Conservation (phyloP, 1,140 invertebrate species). For the Dysdera silvatica region DNA sequence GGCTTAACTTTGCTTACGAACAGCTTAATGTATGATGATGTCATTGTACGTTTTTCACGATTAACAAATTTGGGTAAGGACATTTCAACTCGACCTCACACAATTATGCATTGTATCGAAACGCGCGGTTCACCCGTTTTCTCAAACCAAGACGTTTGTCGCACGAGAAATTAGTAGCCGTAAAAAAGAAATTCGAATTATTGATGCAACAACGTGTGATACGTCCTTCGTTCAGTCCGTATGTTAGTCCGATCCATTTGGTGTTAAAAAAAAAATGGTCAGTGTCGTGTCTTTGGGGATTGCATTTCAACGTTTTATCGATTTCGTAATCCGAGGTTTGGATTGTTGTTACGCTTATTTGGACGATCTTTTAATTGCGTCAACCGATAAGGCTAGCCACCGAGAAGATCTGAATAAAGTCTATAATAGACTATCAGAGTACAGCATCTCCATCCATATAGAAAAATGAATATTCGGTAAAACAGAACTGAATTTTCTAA, state of each 20-base stretch:
- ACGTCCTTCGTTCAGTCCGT: slow-evolving; percentile 29
- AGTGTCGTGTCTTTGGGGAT: slow-evolving; percentile 28
- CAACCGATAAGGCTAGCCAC: slow-evolving; percentile 39
- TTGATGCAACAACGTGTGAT: slow-evolving; percentile 18
- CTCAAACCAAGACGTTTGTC: slow-evolving; percentile 5
- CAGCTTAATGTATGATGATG: background rate
- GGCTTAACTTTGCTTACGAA: background rate
- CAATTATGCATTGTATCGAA: slow-evolving; percentile 5
- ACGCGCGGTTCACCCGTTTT: slow-evolving; percentile 1
- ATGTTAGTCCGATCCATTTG: slow-evolving; percentile 32
- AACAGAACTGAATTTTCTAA: slow-evolving; percentile 16
- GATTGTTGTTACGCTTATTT: background rate
- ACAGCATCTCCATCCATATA: slow-evolving; percentile 38
- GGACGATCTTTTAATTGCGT: slow-evolving; percentile 44
- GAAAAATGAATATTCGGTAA: slow-evolving; percentile 29
- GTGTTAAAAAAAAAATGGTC: slow-evolving; percentile 30
- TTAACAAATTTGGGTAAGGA: background rate
- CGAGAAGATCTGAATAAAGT: slow-evolving; percentile 39
- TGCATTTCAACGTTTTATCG: slow-evolving; percentile 19
- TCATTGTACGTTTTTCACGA: background rate
- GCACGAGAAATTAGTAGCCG: background rate
- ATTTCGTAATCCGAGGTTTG: slow-evolving; percentile 4
- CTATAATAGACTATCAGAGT: slow-evolving; percentile 37
- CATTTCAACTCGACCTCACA: background rate
- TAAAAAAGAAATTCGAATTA: slow-evolving; percentile 20